Evolutionary conservation across 92 coral and sea anemone genomes (phyloP), one percentile per base, ranked within the genome.

Genomic region (Epizoanthus stellaris): DNA sequence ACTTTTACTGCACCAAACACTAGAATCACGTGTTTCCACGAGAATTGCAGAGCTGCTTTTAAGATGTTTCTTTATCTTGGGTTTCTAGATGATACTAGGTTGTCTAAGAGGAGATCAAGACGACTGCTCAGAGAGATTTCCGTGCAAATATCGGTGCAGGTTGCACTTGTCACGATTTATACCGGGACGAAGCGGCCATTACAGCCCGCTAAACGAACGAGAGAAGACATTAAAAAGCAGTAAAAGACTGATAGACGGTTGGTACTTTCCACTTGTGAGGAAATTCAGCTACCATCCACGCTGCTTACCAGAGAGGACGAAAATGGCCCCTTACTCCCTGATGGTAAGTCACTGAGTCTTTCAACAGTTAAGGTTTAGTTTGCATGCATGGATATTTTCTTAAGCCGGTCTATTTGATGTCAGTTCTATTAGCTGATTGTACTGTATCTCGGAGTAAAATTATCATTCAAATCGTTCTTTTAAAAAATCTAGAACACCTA

Each of bases 241-340:
- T 49, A 49, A 49, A 8, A 82, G 71, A 19, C 79, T 76, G 15
- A 84, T 88, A 42, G 88, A 83, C 36, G 91, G 88, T 16, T 88
- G 91, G 91, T 88, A 88, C 39, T 84, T 83, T 60, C 70, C 80
- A 39, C 45, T 64, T 65, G 68, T 49, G 38, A 88, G 85, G 66
- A 66, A 53, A 53, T 64, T 72, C 6, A 72, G 14, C n/a, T 54
- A 39, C 16, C 69, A 56, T 36, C 68, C 67, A 15, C 60, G 67
- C 25, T 59, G 42, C 17, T 77, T 80, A 17, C 39, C 66, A 80
- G 82, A 80, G 49, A 38, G 49, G 73, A 68, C 16, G 49, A 38
- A 38, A 68, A 15, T 36, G 73, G 52, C 45, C 7, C 49, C 73
- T 38, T 68, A 68, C 43, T 68, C 73, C 6, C n/a, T 36, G 49